Conservation (phyloP, 2,797 vertebrate species). For the Falco biarmicus region DNA sequence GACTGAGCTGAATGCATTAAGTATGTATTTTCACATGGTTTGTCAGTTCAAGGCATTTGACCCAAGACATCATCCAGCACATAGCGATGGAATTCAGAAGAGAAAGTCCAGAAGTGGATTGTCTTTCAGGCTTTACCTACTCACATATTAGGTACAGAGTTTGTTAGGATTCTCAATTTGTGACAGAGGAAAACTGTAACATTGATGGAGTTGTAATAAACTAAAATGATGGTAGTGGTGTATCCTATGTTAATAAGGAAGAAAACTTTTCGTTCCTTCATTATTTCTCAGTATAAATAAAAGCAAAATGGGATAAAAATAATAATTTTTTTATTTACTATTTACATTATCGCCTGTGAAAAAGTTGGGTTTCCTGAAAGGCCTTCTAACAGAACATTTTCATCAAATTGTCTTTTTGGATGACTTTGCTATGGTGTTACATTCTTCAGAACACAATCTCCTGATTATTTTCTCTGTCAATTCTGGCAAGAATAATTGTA, state of each 20-base stretch:
- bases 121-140: not conserved
- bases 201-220: not conserved
- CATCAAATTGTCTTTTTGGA: not conserved
- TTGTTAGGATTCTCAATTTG: not conserved
- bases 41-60: not conserved
- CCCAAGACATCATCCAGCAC: not conserved
- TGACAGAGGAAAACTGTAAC: not conserved
- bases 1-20: not conserved
- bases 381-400: not conserved
- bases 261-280: not conserved
- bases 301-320: not conserved
- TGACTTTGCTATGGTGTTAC: not conserved
- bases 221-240: not conserved
- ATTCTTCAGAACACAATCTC: not conserved
- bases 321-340: not conserved
- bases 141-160: not conserved
- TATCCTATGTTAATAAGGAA: not conserved
- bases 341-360: not conserved
- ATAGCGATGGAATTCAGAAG: not conserved
- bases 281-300: not conserved
- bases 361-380: not conserved
- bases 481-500: not conserved
- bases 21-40: not conserved
- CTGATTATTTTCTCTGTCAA: not conserved
- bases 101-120: not conserved